Conservation (phyloP, 1,140 invertebrate genomes). For the Micrasema longulum region DNA sequence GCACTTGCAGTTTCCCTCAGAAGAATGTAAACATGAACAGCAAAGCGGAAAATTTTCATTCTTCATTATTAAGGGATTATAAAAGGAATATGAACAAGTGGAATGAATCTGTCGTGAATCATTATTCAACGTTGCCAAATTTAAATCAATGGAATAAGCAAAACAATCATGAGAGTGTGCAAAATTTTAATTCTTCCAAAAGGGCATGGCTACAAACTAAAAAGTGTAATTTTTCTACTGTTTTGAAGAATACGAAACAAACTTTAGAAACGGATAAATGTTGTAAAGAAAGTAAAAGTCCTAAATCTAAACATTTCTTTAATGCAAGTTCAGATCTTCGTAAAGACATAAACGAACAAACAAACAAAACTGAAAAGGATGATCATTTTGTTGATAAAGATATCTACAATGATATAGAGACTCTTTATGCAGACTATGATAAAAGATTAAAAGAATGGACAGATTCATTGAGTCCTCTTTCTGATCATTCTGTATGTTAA, state of each 20-base stretch:
- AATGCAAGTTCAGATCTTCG: neutral
- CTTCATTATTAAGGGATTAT: constrained; percentile 62
- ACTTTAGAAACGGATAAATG: too few species aligned
- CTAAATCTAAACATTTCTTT: neutral
- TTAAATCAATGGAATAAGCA: constrained; percentile 8
- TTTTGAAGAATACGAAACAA: too few species aligned
- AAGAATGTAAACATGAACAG: constrained; percentile 3
- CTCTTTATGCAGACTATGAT: constrained; percentile 65
- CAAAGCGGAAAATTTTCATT: constrained; percentile 57
- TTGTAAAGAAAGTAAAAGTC: constrained; percentile 2
- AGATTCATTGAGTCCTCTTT: constrained; percentile 60
- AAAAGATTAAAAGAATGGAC: constrained; percentile 65
- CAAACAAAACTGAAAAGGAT: neutral
- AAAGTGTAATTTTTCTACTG: neutral
- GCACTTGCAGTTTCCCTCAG: neutral
- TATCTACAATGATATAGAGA: constrained; percentile 56
- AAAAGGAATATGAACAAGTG: constrained; percentile 67
- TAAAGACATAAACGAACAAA: neutral
- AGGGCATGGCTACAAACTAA: constrained; percentile 28
- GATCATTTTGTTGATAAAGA: neutral
- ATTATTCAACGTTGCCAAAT: constrained; percentile 59
- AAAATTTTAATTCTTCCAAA: constrained; percentile 60
- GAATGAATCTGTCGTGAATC: constrained; percentile 63
- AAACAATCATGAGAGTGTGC: constrained; percentile 59
- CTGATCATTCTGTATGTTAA: constrained; percentile 50